A percentile compares a stretch with the other conserved stretches of the same genome.
Conservation (phyloP, 2,888 invertebrate species). For the Scrobipalpa costella region DNA sequence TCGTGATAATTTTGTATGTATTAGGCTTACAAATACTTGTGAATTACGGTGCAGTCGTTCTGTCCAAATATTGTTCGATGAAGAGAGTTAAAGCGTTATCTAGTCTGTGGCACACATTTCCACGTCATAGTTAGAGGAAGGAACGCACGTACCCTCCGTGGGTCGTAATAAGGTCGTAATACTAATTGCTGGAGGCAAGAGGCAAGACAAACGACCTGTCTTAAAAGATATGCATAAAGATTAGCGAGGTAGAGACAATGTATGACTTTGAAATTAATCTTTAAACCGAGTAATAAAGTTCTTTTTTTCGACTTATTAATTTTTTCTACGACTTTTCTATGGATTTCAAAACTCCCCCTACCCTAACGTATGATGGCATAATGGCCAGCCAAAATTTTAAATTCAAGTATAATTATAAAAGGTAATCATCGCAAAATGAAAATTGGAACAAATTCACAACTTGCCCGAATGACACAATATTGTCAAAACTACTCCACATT, state of each 20-base stretch:
- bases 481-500: background rate
- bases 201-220: slow-evolving; percentile 9
- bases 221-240: slow-evolving; percentile 14
- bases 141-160: slow-evolving; percentile 3
- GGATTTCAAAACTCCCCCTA: too few species aligned
- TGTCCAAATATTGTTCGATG: too few species aligned
- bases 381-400: too few species aligned
- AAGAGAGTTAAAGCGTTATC: too few species aligned
- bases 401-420: too few species aligned
- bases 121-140: slow-evolving; percentile 12
- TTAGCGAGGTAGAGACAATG: background rate
- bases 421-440: background rate
- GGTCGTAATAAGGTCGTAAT: slow-evolving; percentile 22
- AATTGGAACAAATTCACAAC: slow-evolving; percentile 2
- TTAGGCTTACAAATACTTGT: too few species aligned
- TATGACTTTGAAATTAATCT: background rate
- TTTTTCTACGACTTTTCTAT: too few species aligned
- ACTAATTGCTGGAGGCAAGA: slow-evolving; percentile 18
- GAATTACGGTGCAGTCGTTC: too few species aligned
- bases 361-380: too few species aligned
- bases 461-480: slow-evolving; percentile 2
- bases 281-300: background rate
- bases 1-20: too few species aligned
- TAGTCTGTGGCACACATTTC: background rate
- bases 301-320: too few species aligned